A percentile compares a stretch with the other conserved stretches of the same genome.
These are phyloP conservation scores for Prinia subflava DNA, from an alignment of 2,113 vertebrate species.

Conservation along the genomic window DNA sequence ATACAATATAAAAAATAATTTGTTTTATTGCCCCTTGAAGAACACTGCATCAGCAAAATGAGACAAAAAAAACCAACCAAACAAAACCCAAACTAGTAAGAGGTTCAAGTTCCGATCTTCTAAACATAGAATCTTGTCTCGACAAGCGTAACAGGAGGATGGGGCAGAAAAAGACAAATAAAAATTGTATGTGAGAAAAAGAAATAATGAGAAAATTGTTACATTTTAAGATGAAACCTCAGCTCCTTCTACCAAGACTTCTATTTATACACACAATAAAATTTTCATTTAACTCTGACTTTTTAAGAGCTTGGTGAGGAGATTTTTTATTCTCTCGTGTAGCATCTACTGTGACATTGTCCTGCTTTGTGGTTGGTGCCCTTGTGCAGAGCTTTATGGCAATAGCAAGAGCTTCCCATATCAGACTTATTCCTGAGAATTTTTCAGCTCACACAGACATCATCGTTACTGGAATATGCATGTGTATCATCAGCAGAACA, in stretches of 20 bases:
- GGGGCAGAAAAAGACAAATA: background rate
- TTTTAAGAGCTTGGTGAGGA: background rate
- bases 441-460: background rate
- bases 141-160: background rate
- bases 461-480: background rate
- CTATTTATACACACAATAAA: background rate
- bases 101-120: background rate
- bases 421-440: background rate
- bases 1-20: background rate
- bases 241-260: background rate
- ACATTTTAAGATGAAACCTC: background rate
- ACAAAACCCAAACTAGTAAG: background rate
- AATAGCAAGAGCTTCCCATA: background rate
- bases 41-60: background rate
- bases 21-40: background rate
- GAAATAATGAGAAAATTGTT: background rate
- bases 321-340: background rate
- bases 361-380: background rate
- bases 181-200: background rate
- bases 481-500: background rate
- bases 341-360: accelerated
- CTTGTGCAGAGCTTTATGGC: background rate
- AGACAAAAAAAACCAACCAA: background rate
- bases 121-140: background rate
- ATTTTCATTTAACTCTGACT: background rate